Evolutionary conservation across 2,888 invertebrate species (phyloP), one percentile per base, ranked within the genome.

Genomic region (Zele albiditarsus): DNA sequence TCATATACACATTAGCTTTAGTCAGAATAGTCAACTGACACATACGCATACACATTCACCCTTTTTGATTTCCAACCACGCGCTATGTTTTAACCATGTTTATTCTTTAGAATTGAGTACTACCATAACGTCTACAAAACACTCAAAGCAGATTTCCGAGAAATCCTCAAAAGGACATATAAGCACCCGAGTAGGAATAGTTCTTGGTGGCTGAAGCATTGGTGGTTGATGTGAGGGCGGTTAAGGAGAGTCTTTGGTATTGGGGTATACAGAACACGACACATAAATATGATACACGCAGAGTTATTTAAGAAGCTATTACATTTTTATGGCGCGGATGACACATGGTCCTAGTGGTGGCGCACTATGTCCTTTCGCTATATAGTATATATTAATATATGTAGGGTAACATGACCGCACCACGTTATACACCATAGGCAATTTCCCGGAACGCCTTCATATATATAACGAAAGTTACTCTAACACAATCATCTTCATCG

Each of bases 231-330:
- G 42, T n/a, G 53, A 28, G 57, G 62, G 60, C 31, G n/a, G 71
- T 5, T 25, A 46, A 16, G 63, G 28, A 58, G 69, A 33, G 53
- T 8, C 53, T 5, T 53, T 53, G 49, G 58, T 71, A 65, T 46
- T 67, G 68, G 67, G 66, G 31, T 65, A 73, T 74, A 70, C 57
- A 80, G 76, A 79, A 80, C 71, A 80, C 79, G 83, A 80, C 81
- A 80, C 81, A 83, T 83, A 84, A 84, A 84, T 85, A 84, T 81
- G 80, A 79, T 78, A 80, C 80, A 81, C 79, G 81, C 78, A 78
- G 81, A 80, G 81, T 84, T 84, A 85, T 85, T 85, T 85, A 84
- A 85, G 82, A 81, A 81, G 82, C 85, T 81, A 84, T 85, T 84
- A 84, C 80, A 82, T 81, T 85, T 85, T 85, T 85, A 85, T 84